Evolutionary conservation across 2,797 vertebrate genomes (phyloP), one percentile per base, ranked within the genome.

Genomic region (Anomalospiza imberbis): DNA sequence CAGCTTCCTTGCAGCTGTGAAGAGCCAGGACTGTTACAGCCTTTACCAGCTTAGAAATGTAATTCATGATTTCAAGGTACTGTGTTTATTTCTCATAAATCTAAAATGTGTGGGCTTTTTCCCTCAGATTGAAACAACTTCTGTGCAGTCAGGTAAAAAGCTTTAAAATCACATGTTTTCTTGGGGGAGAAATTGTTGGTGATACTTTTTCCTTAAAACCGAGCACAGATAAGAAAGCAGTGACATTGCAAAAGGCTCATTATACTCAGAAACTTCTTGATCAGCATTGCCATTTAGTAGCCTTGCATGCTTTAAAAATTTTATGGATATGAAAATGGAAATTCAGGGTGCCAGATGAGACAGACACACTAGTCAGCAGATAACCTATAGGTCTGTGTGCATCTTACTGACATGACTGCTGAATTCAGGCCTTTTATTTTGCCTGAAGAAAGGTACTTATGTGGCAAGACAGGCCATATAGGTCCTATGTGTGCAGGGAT

Each of bases 61-160:
- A 15, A 97, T 98, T 61, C 96, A 97, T 5, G 97, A 98, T 89
- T 97, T 99, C 45, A 98, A 98, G 99, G 99, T 99, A 96, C 40
- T 78, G 10, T 18, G 9, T 32, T 73, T 93, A 26, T 82, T 60
- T 79, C 45, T 88, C 47, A 32, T 79, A 58, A 88, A 81, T 81
- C 10, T 73, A 61, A 88, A 74, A 44, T 58, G 31, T 8, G 7
- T 34, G 17, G 1, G 0, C 0, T 72, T 85, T 78, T 89, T 47
- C 62, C 8, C 15, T 85, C 51, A 87, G 16, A 75, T 17, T 54
- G 13, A 79, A 94, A 57, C 42, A 68, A 10, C 22, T 65, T 54
- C 26, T 77, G 13, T 34, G 29, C 19, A 20, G 19, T 80, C 60
- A 74, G 19, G 7, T 36, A 60, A 71, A 83, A 79, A 68, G 10